A percentile compares a stretch with the other conserved stretches of the same genome.
Evolutionary conservation across 1,140 invertebrate species (phyloP).

Genomic region (Lepidotrigona ventralis): DNA sequence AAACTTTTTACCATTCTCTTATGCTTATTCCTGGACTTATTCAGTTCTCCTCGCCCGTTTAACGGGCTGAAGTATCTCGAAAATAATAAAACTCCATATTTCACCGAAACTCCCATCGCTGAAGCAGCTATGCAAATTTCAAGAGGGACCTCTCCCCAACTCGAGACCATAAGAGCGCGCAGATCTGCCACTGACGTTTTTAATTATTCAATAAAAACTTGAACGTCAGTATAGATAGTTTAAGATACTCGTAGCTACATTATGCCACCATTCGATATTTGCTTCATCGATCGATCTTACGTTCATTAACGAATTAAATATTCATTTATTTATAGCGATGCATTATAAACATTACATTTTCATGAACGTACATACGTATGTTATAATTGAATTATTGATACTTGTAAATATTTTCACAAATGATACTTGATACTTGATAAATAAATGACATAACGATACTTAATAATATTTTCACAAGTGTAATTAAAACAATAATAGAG

Average conservation of each 20-base stretch:
- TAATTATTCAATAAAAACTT: conserved; percentile 72
- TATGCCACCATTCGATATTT: conserved; percentile 24
- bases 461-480: too few relatives aligned
- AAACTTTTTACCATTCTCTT: neutral
- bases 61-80: conserved; percentile 65
- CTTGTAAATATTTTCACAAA: too few relatives aligned
- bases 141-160: conserved; percentile 64
- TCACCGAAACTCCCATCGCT: conserved; percentile 66
- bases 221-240: conserved; percentile 55
- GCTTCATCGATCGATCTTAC: neutral
- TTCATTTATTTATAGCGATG: neutral
- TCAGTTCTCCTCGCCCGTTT: conserved; percentile 51
- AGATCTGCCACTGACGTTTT: conserved; percentile 71
- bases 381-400: too few relatives aligned
- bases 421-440: too few relatives aligned
- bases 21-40: conserved; percentile 2
- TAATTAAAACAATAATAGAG: too few relatives aligned
- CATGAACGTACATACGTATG: too few relatives aligned
- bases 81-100: conserved; percentile 74
- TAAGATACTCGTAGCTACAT: conserved; percentile 41
- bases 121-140: conserved; percentile 73
- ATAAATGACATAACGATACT: too few relatives aligned
- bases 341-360: neutral
- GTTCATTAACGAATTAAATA: neutral
- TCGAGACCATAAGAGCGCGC: conserved; percentile 61